A percentile compares a stretch with the other conserved stretches of the same genome.
Evolutionary conservation across 1,140 invertebrate genomes (phyloP).

Genomic region (Melipona quadrifasciata): DNA sequence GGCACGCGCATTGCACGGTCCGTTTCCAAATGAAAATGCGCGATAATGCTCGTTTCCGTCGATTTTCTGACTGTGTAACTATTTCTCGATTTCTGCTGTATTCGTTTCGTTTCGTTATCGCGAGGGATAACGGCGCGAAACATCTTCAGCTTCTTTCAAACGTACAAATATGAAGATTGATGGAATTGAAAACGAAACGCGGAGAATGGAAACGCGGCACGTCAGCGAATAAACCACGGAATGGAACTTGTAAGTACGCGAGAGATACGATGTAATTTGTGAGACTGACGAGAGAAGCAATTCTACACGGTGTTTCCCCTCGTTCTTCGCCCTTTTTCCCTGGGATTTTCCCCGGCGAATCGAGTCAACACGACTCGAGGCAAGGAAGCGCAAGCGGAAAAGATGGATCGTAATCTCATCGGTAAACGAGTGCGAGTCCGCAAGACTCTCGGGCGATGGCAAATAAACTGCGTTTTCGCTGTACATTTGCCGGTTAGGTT

Average conservation of each 20-base stretch:
- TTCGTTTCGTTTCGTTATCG: too few species aligned
- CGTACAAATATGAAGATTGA: too few species aligned
- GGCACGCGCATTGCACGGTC: too few species aligned
- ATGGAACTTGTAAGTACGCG: background rate
- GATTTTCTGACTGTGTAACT: too few species aligned
- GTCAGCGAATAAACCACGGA: background rate
- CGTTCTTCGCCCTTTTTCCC: background rate
- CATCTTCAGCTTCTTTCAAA: too few species aligned
- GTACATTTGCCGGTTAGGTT: slow-evolving; percentile 19
- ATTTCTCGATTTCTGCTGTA: too few species aligned
- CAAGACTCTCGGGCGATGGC: background rate
- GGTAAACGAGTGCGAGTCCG: slow-evolving; percentile 14
- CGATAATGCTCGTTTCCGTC: too few species aligned
- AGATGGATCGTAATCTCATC: background rate
- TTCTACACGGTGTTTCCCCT: too few species aligned
- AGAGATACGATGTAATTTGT: background rate
- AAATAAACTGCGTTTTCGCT: slow-evolving; percentile 49
- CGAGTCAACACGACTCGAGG: background rate
- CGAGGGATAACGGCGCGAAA: too few species aligned
- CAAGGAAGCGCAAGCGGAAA: background rate
- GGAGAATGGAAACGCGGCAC: too few species aligned
- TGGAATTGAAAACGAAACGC: too few species aligned
- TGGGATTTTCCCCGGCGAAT: background rate
- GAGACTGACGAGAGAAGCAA: background rate
- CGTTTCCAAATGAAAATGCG: too few species aligned